Percentiles rank a stretch among this genome's conserved stretches.
These are phyloP conservation scores for Brachionus paranguensis DNA, from an alignment of 1,140 invertebrate species.

Conservation along the genomic window DNA sequence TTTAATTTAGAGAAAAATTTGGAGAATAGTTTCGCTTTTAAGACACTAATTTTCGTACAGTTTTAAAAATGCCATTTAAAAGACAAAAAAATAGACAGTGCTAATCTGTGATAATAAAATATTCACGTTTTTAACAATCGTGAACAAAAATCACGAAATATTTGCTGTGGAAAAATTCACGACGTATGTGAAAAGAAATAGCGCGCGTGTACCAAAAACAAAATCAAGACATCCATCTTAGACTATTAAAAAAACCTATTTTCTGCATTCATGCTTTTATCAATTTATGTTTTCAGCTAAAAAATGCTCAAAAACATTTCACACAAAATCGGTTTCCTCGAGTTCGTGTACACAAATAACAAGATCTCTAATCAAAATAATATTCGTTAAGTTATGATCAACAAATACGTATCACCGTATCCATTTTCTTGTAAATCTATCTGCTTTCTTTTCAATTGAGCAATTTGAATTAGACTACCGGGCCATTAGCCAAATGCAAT, in stretches of 20 bases:
- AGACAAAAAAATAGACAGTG: neutral
- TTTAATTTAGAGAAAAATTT: no score
- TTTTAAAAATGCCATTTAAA: no score
- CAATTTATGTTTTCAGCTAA: neutral
- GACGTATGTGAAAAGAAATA: neutral
- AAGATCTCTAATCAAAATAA: neutral
- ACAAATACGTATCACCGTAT: neutral
- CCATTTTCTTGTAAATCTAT: neutral
- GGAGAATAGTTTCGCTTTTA: no score
- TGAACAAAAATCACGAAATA: neutral
- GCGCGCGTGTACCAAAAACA: neutral
- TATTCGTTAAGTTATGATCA: neutral
- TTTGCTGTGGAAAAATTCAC: neutral
- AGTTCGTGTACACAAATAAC: neutral
- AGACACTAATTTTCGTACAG: neutral
- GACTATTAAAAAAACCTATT: neutral
- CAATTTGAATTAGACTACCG: neutral
- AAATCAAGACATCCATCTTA: neutral
- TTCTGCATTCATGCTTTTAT: constrained; percentile 10
- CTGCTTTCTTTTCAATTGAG: neutral
- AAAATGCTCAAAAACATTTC: neutral
- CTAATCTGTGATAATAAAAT: neutral
- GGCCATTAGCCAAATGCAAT: no score
- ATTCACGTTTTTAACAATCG: neutral
- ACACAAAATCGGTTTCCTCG: neutral